Percentiles rank a stretch among this genome's conserved stretches.
Conservation (phyloP, 2,888 invertebrate genomes). For the Pyrochroa serraticornis region DNA sequence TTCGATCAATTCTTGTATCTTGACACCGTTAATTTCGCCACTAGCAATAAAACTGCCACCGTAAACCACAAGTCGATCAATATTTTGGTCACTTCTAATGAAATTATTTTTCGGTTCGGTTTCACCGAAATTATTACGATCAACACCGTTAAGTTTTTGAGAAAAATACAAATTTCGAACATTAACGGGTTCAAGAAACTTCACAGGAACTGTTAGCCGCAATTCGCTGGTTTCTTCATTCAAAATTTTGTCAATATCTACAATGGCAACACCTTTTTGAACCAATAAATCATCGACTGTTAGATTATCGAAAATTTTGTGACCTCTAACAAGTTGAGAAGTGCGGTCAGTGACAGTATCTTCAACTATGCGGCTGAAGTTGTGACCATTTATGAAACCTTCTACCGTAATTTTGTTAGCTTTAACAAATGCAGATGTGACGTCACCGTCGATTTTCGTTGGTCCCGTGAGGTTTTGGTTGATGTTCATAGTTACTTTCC, state of each 20-base stretch:
- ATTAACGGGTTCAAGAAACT: slow-evolving; percentile 39
- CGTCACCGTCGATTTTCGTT: slow-evolving; percentile 29
- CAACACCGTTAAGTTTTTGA: slow-evolving; percentile 56
- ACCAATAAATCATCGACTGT: slow-evolving; percentile 42
- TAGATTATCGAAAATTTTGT: slow-evolving; percentile 46
- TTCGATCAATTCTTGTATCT: slow-evolving; percentile 50
- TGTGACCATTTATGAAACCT: slow-evolving; percentile 43
- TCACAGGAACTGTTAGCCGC: slow-evolving; percentile 30
- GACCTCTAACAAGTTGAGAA: slow-evolving; percentile 35
- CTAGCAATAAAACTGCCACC: slow-evolving; percentile 49
- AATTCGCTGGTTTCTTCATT: slow-evolving; percentile 29
- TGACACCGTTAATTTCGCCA: slow-evolving; percentile 54
- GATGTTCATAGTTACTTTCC: no score
- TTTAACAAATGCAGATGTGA: slow-evolving; percentile 33
- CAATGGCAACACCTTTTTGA: slow-evolving; percentile 31
- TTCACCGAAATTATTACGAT: slow-evolving; percentile 53
- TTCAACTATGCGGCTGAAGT: slow-evolving; percentile 45
- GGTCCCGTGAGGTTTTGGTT: no score
- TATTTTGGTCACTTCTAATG: slow-evolving; percentile 43
- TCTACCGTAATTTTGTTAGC: slow-evolving; percentile 32
- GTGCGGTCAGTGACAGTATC: slow-evolving; percentile 45
- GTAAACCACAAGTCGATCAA: slow-evolving; percentile 49
- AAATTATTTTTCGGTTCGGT: slow-evolving; percentile 52
- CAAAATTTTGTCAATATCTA: slow-evolving; percentile 30
- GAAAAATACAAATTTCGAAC: slow-evolving; percentile 56